phyloP scores from a whole-genome alignment of 2,113 vertebrate species.

The Balaeniceps rex region DNA sequence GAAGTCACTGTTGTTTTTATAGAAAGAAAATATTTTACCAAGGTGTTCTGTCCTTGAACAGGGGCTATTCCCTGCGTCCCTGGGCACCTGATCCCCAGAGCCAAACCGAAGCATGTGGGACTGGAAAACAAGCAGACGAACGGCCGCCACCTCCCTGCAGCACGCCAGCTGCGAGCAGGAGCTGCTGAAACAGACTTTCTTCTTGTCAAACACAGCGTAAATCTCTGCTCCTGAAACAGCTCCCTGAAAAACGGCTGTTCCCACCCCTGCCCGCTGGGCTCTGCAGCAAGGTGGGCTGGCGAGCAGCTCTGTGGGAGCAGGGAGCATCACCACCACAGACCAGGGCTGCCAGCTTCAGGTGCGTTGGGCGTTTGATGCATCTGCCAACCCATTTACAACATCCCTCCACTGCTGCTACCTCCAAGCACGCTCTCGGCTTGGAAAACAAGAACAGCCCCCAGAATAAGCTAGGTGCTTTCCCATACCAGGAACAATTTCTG shows the following conservation, averaged over 20 bases:
- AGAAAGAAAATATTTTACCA: not conserved
- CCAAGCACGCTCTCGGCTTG: not conserved
- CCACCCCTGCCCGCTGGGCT: not conserved
- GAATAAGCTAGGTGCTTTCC: not conserved
- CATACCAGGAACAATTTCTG: not conserved
- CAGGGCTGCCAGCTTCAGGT: not conserved
- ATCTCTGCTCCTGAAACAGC: not conserved
- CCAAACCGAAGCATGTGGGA: fast-evolving
- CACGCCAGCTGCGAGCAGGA: not conserved
- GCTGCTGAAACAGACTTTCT: not conserved
- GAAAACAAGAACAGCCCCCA: not conserved
- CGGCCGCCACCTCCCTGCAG: fast-evolving
- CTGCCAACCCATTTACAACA: fast-evolving
- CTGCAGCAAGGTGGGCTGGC: not conserved
- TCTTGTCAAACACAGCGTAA: not conserved
- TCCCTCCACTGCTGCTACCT: not conserved
- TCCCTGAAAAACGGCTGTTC: not conserved
- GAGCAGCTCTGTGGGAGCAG: not conserved
- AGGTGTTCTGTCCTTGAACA: not conserved
- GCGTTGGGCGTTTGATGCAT: fast-evolving
- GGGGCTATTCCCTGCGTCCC: not conserved
- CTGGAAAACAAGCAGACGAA: not conserved
- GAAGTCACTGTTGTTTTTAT: not conserved
- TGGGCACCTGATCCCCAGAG: not conserved
- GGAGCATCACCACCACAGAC: not conserved